Conservation (phyloP, 2,113 vertebrate species). For the Progne subis region DNA sequence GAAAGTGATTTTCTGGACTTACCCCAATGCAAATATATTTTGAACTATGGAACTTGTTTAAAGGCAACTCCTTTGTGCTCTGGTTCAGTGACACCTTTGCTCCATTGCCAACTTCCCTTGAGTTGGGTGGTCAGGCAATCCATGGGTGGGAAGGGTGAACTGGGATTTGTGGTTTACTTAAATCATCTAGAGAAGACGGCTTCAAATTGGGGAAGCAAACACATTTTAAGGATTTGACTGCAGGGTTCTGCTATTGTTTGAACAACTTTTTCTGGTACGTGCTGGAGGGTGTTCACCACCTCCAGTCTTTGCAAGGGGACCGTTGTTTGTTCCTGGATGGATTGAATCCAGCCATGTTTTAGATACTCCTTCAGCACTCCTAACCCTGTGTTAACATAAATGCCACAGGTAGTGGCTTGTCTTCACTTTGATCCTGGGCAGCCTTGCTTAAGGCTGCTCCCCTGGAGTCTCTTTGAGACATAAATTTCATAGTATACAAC, state of each 20-base stretch:
- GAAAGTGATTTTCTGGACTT: neutral
- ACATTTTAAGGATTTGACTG: neutral
- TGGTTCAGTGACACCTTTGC: neutral
- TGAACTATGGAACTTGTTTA: neutral
- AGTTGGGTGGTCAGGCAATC: neutral
- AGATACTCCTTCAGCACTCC: neutral
- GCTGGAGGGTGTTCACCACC: neutral
- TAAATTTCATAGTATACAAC: neutral
- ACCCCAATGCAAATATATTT: neutral
- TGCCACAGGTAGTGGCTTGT: neutral
- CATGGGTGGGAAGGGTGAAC: neutral
- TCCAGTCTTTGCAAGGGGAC: neutral
- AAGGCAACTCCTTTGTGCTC: neutral
- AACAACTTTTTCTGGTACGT: neutral
- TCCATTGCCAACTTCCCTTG: neutral
- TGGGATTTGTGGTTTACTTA: neutral
- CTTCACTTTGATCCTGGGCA: neutral
- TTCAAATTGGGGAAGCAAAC: neutral
- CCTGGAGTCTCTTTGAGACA: neutral
- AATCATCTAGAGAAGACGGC: neutral
- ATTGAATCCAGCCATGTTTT: neutral
- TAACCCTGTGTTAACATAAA: neutral
- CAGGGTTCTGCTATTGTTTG: neutral
- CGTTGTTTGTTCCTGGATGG: neutral
- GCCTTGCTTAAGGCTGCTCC: neutral